phyloP scores from a whole-genome alignment of 2,797 vertebrate genomes.

The Peromyscus nudipes region DNA sequence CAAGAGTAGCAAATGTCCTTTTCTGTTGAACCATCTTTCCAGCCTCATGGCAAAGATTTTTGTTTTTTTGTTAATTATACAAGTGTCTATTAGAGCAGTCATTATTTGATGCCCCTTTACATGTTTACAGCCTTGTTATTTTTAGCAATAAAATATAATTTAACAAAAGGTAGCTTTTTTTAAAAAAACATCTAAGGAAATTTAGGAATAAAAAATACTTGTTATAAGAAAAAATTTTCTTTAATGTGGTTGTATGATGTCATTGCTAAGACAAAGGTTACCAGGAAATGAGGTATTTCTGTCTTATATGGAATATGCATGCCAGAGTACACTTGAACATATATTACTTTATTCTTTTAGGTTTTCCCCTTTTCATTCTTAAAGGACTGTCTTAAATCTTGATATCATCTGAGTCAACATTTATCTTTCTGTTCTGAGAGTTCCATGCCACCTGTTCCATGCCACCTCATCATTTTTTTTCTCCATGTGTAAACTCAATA shows the following conservation, averaged over 20 bases:
- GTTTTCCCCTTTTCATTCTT: neutral
- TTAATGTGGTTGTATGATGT: neutral
- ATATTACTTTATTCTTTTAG: neutral
- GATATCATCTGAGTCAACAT: neutral
- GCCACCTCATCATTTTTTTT: neutral
- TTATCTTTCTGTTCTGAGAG: neutral
- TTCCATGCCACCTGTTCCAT: neutral
- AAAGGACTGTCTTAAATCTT: neutral
- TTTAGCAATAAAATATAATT: neutral
- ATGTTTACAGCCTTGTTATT: neutral
- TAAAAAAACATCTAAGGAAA: neutral
- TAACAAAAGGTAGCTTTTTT: neutral
- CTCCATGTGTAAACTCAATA: neutral
- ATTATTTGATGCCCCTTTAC: neutral
- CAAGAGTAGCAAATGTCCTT: neutral
- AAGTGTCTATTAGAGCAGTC: neutral
- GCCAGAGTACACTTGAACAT: neutral
- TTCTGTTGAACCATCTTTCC: neutral
- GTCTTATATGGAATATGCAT: neutral
- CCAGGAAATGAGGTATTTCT: neutral
- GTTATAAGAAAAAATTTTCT: neutral
- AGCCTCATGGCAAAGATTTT: neutral
- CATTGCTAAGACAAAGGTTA: neutral
- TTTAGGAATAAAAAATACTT: neutral
- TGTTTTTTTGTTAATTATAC: neutral